Evolutionary conservation across 2,113 vertebrate species (phyloP).

Genomic region (Phodopus roborovskii): DNA sequence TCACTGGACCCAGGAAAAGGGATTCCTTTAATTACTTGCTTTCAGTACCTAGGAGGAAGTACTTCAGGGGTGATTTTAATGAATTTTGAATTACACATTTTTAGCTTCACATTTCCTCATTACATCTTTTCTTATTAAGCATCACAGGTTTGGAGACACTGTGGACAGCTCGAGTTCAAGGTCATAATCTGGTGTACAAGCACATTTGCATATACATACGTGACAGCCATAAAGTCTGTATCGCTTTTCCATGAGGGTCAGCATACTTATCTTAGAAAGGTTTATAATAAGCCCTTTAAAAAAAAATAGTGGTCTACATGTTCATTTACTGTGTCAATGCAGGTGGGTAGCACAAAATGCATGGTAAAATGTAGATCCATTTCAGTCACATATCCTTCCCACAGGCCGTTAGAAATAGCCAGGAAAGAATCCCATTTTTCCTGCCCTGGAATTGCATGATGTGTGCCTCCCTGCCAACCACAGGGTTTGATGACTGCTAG

Average conservation of each 20-base stretch:
- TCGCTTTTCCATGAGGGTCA: neutral
- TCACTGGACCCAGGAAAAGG: conserved; percentile 53
- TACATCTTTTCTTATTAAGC: conserved; percentile 50
- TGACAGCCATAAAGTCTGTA: neutral
- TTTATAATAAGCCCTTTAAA: conserved; percentile 29
- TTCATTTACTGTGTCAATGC: conserved; percentile 33
- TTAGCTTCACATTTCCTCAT: conserved; percentile 44
- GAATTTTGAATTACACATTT: conserved; percentile 63
- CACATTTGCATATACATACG: conserved; percentile 36
- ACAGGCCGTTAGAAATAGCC: neutral
- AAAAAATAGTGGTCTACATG: neutral
- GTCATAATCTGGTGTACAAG: conserved; percentile 14
- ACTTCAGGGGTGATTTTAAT: conserved; percentile 58
- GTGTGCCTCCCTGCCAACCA: neutral
- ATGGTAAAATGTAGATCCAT: neutral
- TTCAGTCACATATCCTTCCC: neutral
- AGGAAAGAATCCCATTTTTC: neutral
- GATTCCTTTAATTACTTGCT: conserved; percentile 58
- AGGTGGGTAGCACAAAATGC: neutral
- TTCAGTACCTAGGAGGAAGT: conserved; percentile 53
- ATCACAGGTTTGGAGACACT: conserved; percentile 27
- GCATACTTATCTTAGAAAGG: neutral
- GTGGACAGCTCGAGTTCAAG: conserved; percentile 32
- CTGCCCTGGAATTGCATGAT: neutral
- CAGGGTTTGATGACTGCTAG: neutral